These are phyloP conservation scores for Oreochromis spilurus DNA, from an alignment of 2,113 vertebrate genomes.

Conservation along the genomic window DNA sequence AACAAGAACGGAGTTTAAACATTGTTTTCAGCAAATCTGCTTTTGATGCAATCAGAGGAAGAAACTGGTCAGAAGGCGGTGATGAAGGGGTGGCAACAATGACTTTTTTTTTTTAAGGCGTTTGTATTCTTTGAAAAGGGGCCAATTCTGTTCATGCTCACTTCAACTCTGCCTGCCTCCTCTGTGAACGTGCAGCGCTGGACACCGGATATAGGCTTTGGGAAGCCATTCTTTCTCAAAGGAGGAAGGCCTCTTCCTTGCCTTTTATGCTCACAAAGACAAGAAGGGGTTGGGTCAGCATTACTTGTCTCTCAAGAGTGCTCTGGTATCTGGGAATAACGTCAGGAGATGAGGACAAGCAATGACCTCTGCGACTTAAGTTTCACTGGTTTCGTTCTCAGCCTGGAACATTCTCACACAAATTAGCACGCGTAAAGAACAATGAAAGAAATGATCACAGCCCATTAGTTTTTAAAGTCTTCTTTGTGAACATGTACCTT, in stretches of 20 bases:
- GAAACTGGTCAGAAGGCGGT: not conserved
- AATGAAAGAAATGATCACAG: not conserved
- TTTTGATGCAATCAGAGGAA: slow-evolving; percentile 5
- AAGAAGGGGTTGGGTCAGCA: slow-evolving; percentile 64
- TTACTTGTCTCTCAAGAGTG: slow-evolving; percentile 45
- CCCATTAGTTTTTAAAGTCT: not conserved
- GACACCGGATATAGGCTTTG: slow-evolving; percentile 53
- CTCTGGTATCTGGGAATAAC: slow-evolving; percentile 52
- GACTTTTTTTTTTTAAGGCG: not conserved
- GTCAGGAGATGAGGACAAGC: slow-evolving; percentile 33
- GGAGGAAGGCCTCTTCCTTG: slow-evolving; percentile 65
- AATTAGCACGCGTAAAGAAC: not conserved
- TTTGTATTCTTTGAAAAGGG: slow-evolving; percentile 26
- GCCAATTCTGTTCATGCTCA: slow-evolving; percentile 7
- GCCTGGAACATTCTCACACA: slow-evolving; percentile 19
- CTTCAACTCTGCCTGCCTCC: slow-evolving; percentile 25
- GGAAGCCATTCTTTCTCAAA: slow-evolving; percentile 61
- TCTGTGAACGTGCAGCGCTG: slow-evolving; percentile 35
- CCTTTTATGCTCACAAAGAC: slow-evolving; percentile 73
- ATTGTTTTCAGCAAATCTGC: slow-evolving; percentile 5
- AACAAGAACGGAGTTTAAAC: not conserved
- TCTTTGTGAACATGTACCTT: not conserved
- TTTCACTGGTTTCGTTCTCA: not conserved
- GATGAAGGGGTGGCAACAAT: not conserved
- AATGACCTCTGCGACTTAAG: slow-evolving; percentile 46